These are phyloP conservation scores for Hypomesus transpacificus DNA, from an alignment of 2,113 vertebrate species.

Conservation along the genomic window DNA sequence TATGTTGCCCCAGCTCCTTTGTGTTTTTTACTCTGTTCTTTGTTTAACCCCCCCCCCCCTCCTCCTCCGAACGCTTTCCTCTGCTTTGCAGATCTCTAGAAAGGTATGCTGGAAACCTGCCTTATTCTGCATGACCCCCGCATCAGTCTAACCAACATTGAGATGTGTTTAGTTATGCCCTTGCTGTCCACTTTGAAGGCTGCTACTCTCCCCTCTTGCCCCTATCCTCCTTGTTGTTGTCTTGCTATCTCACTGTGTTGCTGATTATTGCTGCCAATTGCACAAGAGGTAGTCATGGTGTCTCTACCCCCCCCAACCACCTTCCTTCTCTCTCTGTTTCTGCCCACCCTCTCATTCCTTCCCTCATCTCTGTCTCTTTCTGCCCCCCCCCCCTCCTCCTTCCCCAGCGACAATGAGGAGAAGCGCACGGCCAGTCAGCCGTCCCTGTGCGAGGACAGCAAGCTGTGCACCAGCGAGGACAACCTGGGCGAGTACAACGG, in stretches of 20 bases:
- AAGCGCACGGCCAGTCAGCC: conserved; percentile 84
- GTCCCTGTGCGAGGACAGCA: conserved; percentile 83
- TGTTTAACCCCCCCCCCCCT: conserved; percentile 10
- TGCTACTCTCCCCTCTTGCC: background rate
- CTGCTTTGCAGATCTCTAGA: conserved; percentile 85
- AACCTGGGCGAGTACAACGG: conserved; percentile 84
- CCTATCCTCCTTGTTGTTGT: background rate
- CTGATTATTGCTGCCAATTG: background rate
- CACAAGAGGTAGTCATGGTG: background rate
- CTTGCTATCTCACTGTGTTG: background rate
- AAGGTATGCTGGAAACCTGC: conserved; percentile 78
- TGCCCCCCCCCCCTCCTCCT: background rate
- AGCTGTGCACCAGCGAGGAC: conserved; percentile 80
- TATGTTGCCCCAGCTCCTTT: conserved; percentile 51
- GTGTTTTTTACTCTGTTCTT: conserved; percentile 46
- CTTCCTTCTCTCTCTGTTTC: background rate
- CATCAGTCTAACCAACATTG: background rate
- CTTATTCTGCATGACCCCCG: conserved; percentile 33
- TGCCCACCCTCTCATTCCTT: too few relatives aligned
- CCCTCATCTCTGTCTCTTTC: background rate
- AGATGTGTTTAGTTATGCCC: background rate
- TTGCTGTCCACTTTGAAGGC: background rate
- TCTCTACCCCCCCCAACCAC: background rate
- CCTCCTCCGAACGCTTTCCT: conserved; percentile 55
- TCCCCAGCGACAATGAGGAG: conserved; percentile 83